Base-by-base conservation (phyloP, 1,140 invertebrate species). In the Drosophila rhopaloa region DNA sequence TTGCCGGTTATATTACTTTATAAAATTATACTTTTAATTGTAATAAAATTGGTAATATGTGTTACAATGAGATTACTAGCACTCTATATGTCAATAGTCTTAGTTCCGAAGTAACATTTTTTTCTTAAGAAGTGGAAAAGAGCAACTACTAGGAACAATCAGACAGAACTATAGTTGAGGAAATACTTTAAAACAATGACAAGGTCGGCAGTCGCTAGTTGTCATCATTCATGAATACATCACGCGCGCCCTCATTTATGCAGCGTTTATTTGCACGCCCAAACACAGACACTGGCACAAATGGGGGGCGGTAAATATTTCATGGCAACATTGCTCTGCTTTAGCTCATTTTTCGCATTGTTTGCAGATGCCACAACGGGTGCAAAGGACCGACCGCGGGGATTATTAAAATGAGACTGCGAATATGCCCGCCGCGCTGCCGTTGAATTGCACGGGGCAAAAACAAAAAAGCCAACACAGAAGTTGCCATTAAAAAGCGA, bases 161-260 rank as follows among this genome's bases (percentile, higher is more conserved):
- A 27, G 29, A 27, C 2, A 13, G 7, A 24, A 11, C 7, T 27
- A 51, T 19, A 9, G 37, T n/a, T 41, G 35, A 44, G 6, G 27
- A 43, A 16, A 67, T 67, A 51, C 60, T 14, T n/a, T 70, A 24
- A 19, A 58, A 29, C 51, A 62, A 41, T 77, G 75, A 78, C 74
- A 77, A 76, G 75, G 53, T 77, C 62, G 43, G 32, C 63, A 35
- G 27, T 62, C 38, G 38, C 14, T 32, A 32, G 68, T 74, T 62
- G 70, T 68, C 63, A 70, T 61, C 74, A 55, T 57, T 77, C 65
- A 77, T 76, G 65, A 77, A 77, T 70, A 68, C 59, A 61, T 58
- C 56, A 77, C 53, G 75, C 63, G 63, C 74, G 75, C 57, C 74
- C 75, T 53, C 74, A 78, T 78, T 78, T 78, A 77, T 78, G 74